Percentiles rank a stretch among this genome's conserved stretches.
Evolutionary conservation across 2,888 invertebrate species (phyloP).

Genomic region (Anorthoa munda): DNA sequence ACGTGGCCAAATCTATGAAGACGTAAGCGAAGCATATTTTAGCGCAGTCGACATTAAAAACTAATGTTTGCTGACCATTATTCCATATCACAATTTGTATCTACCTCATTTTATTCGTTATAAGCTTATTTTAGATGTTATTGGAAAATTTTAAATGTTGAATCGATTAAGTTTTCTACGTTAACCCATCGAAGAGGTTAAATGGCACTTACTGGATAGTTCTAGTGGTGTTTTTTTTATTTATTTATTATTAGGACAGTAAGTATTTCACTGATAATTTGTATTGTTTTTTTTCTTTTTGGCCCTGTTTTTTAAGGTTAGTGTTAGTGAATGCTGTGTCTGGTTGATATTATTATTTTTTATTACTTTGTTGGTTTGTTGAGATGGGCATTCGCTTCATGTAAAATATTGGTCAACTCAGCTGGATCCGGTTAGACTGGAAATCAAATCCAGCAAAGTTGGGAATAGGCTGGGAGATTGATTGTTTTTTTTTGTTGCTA

Average conservation of each 20-base stretch:
- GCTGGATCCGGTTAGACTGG: too few species aligned
- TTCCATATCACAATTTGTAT: constrained; percentile 90
- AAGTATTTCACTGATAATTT: constrained; percentile 66
- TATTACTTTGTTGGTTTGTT: background rate
- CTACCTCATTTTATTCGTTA: constrained; percentile 90
- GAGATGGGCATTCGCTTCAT: too few species aligned
- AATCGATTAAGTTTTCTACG: constrained; percentile 71
- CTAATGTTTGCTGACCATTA: constrained; percentile 75
- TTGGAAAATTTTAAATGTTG: constrained; percentile 78
- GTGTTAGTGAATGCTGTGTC: constrained; percentile 22
- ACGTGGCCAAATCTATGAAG: constrained; percentile 53
- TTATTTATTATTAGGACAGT: constrained; percentile 76
- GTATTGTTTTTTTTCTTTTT: constrained; percentile 37
- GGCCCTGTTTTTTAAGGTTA: constrained; percentile 24
- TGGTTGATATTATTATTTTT: constrained; percentile 55
- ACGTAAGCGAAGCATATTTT: constrained; percentile 64
- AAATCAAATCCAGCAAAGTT: too few species aligned
- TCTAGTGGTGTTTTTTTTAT: constrained; percentile 71
- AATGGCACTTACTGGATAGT: constrained; percentile 71
- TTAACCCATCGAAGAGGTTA: constrained; percentile 77
- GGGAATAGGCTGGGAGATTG: too few species aligned
- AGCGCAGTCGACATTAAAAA: constrained; percentile 48
- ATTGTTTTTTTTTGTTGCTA: too few species aligned
- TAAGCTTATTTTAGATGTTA: constrained; percentile 87
- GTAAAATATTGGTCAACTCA: too few species aligned